Evolutionary conservation across 2,797 vertebrate genomes (phyloP), one percentile per base, ranked within the genome.

Genomic region (Lepus townsendii): DNA sequence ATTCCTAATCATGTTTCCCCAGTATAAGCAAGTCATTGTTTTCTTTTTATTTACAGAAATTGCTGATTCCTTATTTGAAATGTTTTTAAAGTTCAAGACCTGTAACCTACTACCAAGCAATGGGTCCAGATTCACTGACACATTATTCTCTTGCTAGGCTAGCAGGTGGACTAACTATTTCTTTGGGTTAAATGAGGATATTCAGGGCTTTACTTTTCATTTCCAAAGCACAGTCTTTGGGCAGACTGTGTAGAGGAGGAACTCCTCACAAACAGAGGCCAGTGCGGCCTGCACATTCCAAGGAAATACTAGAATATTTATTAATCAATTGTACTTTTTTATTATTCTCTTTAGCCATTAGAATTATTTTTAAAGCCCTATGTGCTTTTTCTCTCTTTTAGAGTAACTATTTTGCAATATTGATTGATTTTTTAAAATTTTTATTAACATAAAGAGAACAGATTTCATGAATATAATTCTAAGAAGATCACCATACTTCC

Each of bases 31-130:
- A 72, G 24, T 0, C 8, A 24, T 19, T 73, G 17, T 11, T 93
- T 20, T 90, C 17, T 80, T 80, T 87, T 86, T 24, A 83, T 80
- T 8, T 73, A 66, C 10, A 79, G 30, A 73, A 71, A 76, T 5
- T 13, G 90, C 11, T 65, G 17, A 42, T 27, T 32, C 42, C 50
- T 83, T 76, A 80, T 68, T 24, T 85, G 57, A 86, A 90, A 95
- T 52, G 26, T 71, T 3, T 1, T 63, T 65, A 63, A 89, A 12
- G 57, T 68, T 5, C 30, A 91, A 42, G 27, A 52, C 27, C 86
- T 77, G 84, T 83, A 54, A 80, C 9, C n/a, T 60, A 90, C 3
- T 52, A 30, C 12, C 60, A 72, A 94, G 20, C n/a, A 93, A 42
- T 10, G 69, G 72, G 52, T 50, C 19, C 72, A 83, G 14, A 65